Base-by-base conservation (phyloP, 2,888 invertebrate species). In the Oscheius sp. region DNA sequence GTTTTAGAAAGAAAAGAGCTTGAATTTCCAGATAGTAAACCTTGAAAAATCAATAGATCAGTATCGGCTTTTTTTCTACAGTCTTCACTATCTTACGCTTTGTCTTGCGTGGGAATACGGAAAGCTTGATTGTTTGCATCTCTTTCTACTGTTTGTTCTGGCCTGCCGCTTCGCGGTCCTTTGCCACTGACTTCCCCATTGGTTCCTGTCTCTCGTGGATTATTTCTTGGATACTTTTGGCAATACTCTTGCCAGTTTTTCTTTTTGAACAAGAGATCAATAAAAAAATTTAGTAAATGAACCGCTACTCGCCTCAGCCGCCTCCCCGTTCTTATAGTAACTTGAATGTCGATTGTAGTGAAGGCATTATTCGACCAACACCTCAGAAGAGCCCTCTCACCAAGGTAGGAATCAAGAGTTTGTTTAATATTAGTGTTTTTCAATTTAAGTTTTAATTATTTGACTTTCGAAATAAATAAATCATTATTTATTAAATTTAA, bases 351-450 rank as follows among this genome's bases (percentile, higher is more conserved):
- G 75, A 80, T 58, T 74, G 75, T 33, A 69, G 72, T 15, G 78
- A 80, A 55, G 79, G 79, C 33, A 70, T 80, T 3, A 82, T 77
- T 55, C 66, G 79, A 10, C 79, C 78, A 2, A 45, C 67, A 10
- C 82, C 82, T 37, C 83, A 84, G 70, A 69, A 76, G 5, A 79
- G 79, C 37, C 84, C 84, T 23, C 69, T 84, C 15, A 84, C 84
- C 12, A 84, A 84, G 79, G 82, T 82, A 48, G 2, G 34, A 46
- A 25, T 20, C n/a, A n/a, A n/a, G n/a, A n/a, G n/a, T n/a, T n/a
- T n/a, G n/a, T n/a, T n/a, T n/a, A n/a, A n/a, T n/a, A n/a, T n/a
- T n/a, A n/a, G n/a, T n/a, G n/a, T n/a, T n/a, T n/a, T n/a, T 33
- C 15, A 27, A 25, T 46, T 12, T 46, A 33, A 4, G 5, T 52